Percentiles rank a stretch among this genome's conserved stretches.
These are phyloP conservation scores for Babyrousa celebensis DNA, from an alignment of 2,797 vertebrate species.

Conservation along the genomic window DNA sequence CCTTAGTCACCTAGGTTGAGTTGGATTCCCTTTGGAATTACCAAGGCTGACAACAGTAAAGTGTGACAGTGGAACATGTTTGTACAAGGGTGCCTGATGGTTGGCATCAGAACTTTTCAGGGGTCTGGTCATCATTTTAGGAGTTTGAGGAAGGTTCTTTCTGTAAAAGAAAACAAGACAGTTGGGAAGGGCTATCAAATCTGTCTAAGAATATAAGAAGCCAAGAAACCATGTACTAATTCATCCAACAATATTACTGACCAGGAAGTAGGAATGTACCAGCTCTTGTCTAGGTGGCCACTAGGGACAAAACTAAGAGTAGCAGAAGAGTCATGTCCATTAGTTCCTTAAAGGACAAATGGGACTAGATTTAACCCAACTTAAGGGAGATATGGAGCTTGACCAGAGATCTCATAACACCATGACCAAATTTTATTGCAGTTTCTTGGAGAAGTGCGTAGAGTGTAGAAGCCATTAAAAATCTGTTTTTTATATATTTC, in stretches of 20 bases:
- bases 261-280: neutral
- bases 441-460: neutral
- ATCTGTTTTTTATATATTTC: neutral
- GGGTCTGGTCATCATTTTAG: neutral
- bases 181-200: neutral
- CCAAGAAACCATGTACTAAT: neutral
- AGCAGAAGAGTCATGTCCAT: neutral
- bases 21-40: neutral
- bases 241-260: neutral
- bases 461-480: neutral
- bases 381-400: neutral
- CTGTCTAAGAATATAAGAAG: neutral
- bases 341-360: neutral
- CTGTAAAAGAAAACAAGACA: neutral
- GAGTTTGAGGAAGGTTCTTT: neutral
- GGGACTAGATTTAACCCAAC: neutral
- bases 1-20: neutral
- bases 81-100: neutral
- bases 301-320: neutral
- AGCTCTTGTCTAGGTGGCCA: neutral
- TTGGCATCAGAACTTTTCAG: neutral
- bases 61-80: neutral
- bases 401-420: neutral
- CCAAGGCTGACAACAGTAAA: constrained; percentile 42
- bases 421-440: neutral